phyloP scores from a whole-genome alignment of 2,888 invertebrate genomes.

The Gymnocheta viridis region DNA sequence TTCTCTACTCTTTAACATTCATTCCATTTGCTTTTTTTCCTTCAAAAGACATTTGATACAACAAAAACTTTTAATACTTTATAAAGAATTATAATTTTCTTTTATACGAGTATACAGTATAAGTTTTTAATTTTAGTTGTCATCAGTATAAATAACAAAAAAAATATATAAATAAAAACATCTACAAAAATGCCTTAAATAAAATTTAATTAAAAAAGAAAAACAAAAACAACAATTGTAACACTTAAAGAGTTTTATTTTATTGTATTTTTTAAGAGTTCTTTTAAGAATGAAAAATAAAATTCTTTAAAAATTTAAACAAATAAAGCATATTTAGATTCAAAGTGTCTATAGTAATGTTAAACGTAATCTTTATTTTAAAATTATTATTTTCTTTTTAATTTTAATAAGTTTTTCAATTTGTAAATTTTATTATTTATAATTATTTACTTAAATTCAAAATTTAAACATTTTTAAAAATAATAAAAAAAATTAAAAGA shows the following conservation, averaged over 20 bases:
- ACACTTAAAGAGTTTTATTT: constrained; percentile 14
- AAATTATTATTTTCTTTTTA: constrained; percentile 49
- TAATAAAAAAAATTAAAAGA: constrained; percentile 33
- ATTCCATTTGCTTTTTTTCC: background rate
- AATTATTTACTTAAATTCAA: constrained; percentile 62
- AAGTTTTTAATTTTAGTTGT: constrained; percentile 63
- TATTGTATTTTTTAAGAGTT: background rate
- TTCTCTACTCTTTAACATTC: background rate
- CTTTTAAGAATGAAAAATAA: background rate
- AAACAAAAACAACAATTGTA: background rate
- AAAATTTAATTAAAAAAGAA: background rate
- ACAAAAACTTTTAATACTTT: constrained; percentile 38
- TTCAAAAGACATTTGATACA: background rate
- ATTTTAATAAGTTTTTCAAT: constrained; percentile 51
- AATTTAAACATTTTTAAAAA: constrained; percentile 54
- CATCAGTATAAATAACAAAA: constrained; percentile 41
- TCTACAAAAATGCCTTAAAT: constrained; percentile 42
- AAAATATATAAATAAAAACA: background rate
- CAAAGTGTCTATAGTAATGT: constrained; percentile 46
- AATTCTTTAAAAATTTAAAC: background rate
- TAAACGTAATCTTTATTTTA: constrained; percentile 45
- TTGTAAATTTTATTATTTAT: constrained; percentile 67
- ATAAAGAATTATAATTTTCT: constrained; percentile 45
- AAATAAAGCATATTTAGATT: constrained; percentile 26
- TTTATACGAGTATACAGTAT: constrained; percentile 47